Evolutionary conservation across 2,888 invertebrate species (phyloP).

Genomic region (Willowsia nigromaculata): DNA sequence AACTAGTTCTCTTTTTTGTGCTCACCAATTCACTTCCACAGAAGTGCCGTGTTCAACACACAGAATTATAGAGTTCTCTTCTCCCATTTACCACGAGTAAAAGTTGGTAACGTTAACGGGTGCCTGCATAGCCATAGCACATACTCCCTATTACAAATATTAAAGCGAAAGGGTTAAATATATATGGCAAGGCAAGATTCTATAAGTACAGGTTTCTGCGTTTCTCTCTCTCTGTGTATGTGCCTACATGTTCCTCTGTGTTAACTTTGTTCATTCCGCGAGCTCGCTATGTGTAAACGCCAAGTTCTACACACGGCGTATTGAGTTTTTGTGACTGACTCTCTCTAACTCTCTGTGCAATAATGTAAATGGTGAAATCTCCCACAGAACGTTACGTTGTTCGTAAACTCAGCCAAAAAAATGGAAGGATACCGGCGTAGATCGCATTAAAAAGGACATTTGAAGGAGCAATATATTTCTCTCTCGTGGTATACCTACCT

Average conservation of each 20-base stretch:
- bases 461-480: slow-evolving; percentile 28
- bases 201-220: not conserved
- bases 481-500: not conserved
- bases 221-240: not conserved
- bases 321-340: not conserved
- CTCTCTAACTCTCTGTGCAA: not conserved
- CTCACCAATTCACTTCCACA: slow-evolving; percentile 57
- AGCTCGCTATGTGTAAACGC: no score
- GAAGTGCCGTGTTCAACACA: slow-evolving; percentile 16
- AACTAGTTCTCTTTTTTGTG: slow-evolving; percentile 63
- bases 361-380: not conserved
- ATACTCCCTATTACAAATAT: no score
- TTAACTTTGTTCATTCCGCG: no score
- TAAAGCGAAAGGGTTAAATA: no score
- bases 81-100: not conserved
- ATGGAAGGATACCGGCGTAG: slow-evolving; percentile 33
- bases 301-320: no score
- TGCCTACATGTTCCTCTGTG: no score
- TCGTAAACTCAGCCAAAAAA: not conserved
- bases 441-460: slow-evolving; percentile 34
- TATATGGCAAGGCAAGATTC: no score
- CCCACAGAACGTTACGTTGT: not conserved
- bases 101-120: not conserved
- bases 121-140: not conserved
- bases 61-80: not conserved